These are phyloP conservation scores for Stegodyphus dumicola DNA, from an alignment of 1,140 invertebrate genomes.

Conservation along the genomic window DNA sequence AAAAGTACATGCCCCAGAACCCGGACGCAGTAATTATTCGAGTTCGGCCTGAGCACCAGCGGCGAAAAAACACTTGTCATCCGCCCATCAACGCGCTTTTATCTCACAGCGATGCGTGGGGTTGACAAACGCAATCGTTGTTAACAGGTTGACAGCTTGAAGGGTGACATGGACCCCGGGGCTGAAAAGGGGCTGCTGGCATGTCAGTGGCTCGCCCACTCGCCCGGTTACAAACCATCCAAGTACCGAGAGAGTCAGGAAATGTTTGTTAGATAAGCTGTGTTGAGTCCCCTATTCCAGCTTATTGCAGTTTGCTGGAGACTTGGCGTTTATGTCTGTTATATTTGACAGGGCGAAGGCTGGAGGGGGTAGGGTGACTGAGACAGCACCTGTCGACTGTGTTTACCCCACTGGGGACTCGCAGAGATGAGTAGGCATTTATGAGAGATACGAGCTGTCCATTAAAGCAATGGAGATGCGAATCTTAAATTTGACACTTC, in stretches of 20 bases:
- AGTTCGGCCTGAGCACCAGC: no score
- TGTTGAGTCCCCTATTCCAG: slow-evolving; percentile 11
- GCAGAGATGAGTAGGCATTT: not conserved
- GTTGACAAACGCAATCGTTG: slow-evolving; percentile 32
- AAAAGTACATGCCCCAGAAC: no score
- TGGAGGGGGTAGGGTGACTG: slow-evolving; percentile 2
- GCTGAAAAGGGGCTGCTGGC: slow-evolving; percentile 13
- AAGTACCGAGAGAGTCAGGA: not conserved
- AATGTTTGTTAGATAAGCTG: slow-evolving; percentile 22
- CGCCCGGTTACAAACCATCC: not conserved
- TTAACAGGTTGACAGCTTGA: slow-evolving; percentile 45
- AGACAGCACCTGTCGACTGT: slow-evolving; percentile 17
- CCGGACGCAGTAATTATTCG: no score
- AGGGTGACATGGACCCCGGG: slow-evolving; percentile 34
- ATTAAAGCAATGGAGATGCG: no score
- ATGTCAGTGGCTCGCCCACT: slow-evolving; percentile 21
- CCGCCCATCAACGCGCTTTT: no score
- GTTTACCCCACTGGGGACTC: slow-evolving; percentile 3
- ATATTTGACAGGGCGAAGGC: not conserved
- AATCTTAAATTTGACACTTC: no score
- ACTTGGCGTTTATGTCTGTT: not conserved
- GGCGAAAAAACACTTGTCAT: no score
- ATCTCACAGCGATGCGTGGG: no score
- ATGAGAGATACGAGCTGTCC: not conserved
- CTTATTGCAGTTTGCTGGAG: slow-evolving; percentile 8